Evolutionary conservation across 2,797 vertebrate species (phyloP), one percentile per base, ranked within the genome.

Genomic region (Micropoecilia bifurca): DNA sequence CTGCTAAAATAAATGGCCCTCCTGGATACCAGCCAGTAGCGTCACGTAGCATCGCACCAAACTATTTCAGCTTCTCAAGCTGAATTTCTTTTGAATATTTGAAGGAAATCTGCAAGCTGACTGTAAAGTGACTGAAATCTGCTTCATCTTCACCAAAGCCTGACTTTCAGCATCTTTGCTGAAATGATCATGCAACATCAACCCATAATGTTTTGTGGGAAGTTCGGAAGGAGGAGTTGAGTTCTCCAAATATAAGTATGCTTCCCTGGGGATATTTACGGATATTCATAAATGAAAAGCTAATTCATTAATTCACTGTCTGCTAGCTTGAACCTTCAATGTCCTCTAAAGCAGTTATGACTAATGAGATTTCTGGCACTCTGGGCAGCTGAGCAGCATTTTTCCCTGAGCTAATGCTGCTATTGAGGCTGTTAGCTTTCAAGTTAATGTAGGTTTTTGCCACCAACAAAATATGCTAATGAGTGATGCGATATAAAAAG

Each of bases 361-460:
- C 87, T 81, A 68, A 77, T 85, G 55, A 43, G 12, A 76, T 73
- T 69, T 81, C 22, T 80, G 50, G 75, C 53, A 78, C 46, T 74
- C 30, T 50, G 14, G 0, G 66, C 33, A 68, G 75, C 4, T 48
- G 55, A 59, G 47, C 18, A 16, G 25, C 48, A 45, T 79, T 61
- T 55, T 61, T n/a, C 25, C 68, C 3, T 36, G 41, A 30, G 55
- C 12, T 73, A 41, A 28, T 41, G 59, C 33, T 48, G 46, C 33
- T 18, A 57, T 59, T 75, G 33, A 20, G 7, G 10, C 4, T 13
- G 22, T 66, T 57, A 28, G 55, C n/a, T 57, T 57, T 28, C 55
- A 57, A 57, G 25, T 57, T 28, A 57, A 57, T n/a, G 55, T 57
- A 57, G 12, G 55, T 14, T 28, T 28, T 53, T 9, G 20, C 50